A percentile compares a stretch with the other conserved stretches of the same genome.
Conservation (phyloP, 1,140 invertebrate genomes). For the Heliconius hewitsoni region DNA sequence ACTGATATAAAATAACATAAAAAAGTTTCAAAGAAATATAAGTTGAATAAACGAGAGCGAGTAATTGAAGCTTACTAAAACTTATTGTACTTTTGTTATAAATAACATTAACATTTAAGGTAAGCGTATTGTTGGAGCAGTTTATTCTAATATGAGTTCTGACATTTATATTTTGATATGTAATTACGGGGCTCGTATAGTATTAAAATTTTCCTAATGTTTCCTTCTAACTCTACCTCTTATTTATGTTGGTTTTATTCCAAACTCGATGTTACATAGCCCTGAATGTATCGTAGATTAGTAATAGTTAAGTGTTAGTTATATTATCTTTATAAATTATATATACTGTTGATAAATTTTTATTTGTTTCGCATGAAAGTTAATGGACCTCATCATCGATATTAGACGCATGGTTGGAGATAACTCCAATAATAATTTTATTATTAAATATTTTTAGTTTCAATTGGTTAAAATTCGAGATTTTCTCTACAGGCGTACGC, state of each 20-base stretch:
- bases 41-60: neutral
- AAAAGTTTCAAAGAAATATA: neutral
- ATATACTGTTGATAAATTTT: constrained; percentile 19
- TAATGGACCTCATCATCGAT: constrained; percentile 4
- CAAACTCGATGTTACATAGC: constrained; percentile 51
- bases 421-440: neutral
- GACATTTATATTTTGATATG: constrained; percentile 46
- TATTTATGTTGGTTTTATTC: constrained; percentile 56
- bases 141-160: neutral
- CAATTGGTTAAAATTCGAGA: constrained; percentile 12
- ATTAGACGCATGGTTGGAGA: neutral
- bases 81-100: neutral
- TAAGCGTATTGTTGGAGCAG: neutral
- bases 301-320: constrained; percentile 68
- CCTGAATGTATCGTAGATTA: constrained; percentile 73
- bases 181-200: constrained; percentile 49
- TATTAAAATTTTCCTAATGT: constrained; percentile 32
- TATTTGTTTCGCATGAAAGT: constrained; percentile 33
- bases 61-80: neutral
- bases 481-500: neutral
- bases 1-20: neutral
- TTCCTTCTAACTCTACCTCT: constrained; percentile 56
- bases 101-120: neutral
- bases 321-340: constrained; percentile 56
- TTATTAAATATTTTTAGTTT: constrained; percentile 29